Evolutionary conservation across 2,797 vertebrate genomes (phyloP).

Genomic region (Threskiornis aethiopicus): DNA sequence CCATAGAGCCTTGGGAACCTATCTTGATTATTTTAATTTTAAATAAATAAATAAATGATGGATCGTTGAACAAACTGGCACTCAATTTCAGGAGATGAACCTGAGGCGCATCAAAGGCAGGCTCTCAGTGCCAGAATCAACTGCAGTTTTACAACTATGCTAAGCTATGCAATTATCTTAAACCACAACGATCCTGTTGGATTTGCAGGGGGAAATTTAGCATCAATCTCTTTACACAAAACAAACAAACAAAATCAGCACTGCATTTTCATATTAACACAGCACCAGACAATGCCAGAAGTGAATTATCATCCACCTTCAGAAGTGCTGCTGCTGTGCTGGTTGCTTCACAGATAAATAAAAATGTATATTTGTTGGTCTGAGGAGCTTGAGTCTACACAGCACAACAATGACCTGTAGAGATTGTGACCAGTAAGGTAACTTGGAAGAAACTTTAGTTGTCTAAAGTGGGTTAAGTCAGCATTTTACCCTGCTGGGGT

Average conservation of each 20-base stretch:
- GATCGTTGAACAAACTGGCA: not conserved
- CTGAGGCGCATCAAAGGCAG: not conserved
- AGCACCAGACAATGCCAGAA: not conserved
- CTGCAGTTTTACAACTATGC: constrained; percentile 1
- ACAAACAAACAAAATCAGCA: not conserved
- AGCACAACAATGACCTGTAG: not conserved
- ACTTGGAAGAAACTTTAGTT: not conserved
- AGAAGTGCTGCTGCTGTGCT: not conserved
- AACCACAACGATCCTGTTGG: not conserved
- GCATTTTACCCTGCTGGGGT: not conserved
- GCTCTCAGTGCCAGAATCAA: not conserved
- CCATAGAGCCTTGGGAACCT: not conserved
- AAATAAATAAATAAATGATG: constrained; percentile 39
- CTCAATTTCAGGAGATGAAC: constrained; percentile 25
- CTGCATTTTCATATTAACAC: constrained; percentile 17
- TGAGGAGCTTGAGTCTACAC: not conserved
- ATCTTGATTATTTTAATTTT: not conserved
- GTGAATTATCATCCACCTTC: not conserved
- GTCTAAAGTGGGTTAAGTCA: not conserved
- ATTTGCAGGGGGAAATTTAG: constrained; percentile 10
- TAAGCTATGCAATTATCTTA: constrained; percentile 10
- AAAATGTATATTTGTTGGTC: not conserved
- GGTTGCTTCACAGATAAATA: not conserved
- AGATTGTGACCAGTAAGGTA: not conserved
- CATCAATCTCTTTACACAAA: not conserved